Evolutionary conservation across 2,797 vertebrate genomes (phyloP), one percentile per base, ranked within the genome.

Genomic region (Synanceia verrucosa): DNA sequence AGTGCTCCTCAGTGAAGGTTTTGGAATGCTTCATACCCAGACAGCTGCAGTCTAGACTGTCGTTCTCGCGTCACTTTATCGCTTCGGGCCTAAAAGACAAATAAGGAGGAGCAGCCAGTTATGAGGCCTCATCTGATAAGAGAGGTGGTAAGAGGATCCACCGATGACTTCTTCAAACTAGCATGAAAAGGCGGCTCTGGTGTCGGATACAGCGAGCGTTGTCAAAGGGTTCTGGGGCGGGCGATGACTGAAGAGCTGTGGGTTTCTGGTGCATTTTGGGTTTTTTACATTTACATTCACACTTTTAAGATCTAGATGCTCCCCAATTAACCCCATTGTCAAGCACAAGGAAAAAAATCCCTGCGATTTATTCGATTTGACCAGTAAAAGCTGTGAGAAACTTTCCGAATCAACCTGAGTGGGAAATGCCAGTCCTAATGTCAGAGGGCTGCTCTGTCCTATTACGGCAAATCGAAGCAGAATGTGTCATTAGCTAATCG

Each of bases 401-500:
- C 80, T 87, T 88, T 90, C 84, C 83, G 83, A 69, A 74, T 80
- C 79, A 64, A 81, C 70, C 85, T 76, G 77, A 79, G 37, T 68
- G 87, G 89, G 89, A 91, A 93, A 92, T 92, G 73, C 89, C 89
- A 81, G 81, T 86, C 78, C 82, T 81, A 90, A 90, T 92, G 88
- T 93, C 87, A 92, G 90, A 86, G 84, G 90, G 86, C 90, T 90
- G 94, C 95, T 95, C 79, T 31, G 91, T 94, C 90, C 87, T 89
- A 90, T 94, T 95, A 93, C 44, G 84, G 88, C 83, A 94, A 95
- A 96, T 94, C 90, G 90, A 94, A 93, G 88, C 70, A 70, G 89
- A 94, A 90, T 91, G 92, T 92, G 90, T 93, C 92, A 94, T 94
- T 95, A 95, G 91, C 90, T 94, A 95, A 96, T 93, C 88, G 89